phyloP scores from a whole-genome alignment of 2,113 vertebrate genomes.

The Illadopsis cleaveri region DNA sequence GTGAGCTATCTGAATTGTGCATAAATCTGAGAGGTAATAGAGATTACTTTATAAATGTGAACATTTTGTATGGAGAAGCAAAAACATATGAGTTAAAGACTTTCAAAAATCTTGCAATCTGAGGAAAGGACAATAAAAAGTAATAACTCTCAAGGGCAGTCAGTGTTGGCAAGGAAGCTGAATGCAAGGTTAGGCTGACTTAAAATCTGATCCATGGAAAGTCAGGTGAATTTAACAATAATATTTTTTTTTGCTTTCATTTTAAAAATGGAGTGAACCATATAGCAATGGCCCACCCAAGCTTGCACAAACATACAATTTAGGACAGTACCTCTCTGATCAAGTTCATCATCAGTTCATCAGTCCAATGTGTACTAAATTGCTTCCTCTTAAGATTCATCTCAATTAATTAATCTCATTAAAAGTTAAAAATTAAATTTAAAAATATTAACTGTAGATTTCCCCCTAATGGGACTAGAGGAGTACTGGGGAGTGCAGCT shows the following conservation, averaged over 20 bases:
- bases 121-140: neutral
- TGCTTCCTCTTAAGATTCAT: neutral
- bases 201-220: neutral
- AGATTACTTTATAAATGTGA: neutral
- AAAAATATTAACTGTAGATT: neutral
- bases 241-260: neutral
- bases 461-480: neutral
- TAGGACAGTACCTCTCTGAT: neutral
- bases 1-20: neutral
- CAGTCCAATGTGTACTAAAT: neutral
- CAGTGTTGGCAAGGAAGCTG: neutral
- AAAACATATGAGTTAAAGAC: neutral
- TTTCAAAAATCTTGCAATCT: neutral
- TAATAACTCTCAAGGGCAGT: neutral
- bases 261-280: neutral
- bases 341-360: neutral
- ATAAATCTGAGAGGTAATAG: neutral
- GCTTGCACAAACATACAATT: neutral
- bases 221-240: neutral
- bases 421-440: neutral
- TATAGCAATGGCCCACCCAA: neutral
- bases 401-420: neutral
- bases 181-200: neutral
- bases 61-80: neutral
- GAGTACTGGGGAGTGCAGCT: neutral